Evolutionary conservation across 1,140 invertebrate genomes (phyloP).

Genomic region (Brevipalpus yothersi): DNA sequence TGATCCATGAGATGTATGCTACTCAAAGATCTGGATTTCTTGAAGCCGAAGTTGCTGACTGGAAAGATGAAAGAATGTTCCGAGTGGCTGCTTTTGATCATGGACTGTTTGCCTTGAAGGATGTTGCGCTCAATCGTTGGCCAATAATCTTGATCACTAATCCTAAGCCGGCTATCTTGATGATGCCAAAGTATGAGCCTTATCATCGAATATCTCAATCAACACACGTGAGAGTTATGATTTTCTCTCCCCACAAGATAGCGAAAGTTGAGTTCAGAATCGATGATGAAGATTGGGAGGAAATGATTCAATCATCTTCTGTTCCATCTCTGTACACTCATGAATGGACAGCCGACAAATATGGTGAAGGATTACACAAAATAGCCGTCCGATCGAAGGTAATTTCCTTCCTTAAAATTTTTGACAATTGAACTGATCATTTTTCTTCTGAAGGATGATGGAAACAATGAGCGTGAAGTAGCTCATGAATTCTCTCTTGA

Average conservation of each 20-base stretch:
- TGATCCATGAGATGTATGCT: conserved; percentile 62
- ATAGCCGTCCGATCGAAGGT: conserved; percentile 21
- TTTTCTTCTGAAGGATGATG: conserved; percentile 29
- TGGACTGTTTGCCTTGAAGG: conserved; percentile 64
- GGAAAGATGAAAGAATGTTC: conserved; percentile 73
- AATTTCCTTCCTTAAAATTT: neutral
- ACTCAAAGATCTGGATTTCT: conserved; percentile 61
- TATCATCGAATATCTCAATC: conserved; percentile 36
- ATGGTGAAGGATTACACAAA: conserved; percentile 36
- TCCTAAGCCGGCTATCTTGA: conserved; percentile 51
- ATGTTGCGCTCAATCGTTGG: conserved; percentile 47
- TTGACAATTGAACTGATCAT: neutral
- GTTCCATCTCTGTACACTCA: conserved; percentile 38
- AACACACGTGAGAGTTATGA: conserved; percentile 41
- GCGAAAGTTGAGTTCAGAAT: conserved; percentile 29
- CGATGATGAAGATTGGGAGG: conserved; percentile 33
- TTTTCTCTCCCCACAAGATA: conserved; percentile 22
- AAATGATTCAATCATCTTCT: conserved; percentile 25
- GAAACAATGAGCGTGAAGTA: conserved; percentile 28
- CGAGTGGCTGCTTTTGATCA: conserved; percentile 61
- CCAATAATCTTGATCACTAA: conserved; percentile 62
- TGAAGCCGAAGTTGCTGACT: conserved; percentile 73
- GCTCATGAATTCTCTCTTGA: conserved; percentile 53
- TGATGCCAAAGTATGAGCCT: conserved; percentile 45
- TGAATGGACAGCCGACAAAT: conserved; percentile 40